Base-by-base conservation (phyloP, 2,888 invertebrate genomes). In the Mystacides longicornis region DNA sequence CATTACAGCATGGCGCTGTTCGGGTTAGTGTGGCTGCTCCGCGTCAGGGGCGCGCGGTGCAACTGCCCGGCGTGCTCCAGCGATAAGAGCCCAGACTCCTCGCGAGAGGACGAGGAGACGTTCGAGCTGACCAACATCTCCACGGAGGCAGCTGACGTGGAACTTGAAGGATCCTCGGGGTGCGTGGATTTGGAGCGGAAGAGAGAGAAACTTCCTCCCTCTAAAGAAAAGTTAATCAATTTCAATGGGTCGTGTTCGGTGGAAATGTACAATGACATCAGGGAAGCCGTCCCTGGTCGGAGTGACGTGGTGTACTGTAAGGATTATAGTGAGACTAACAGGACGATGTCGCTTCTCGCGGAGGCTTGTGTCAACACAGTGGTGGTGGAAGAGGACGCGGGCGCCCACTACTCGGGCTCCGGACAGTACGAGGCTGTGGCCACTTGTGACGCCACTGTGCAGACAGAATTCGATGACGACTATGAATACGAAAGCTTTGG, bases 11-110 rank as follows among this genome's bases (percentile, higher is more conserved):
- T 88, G 88, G 89, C 89, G 80, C 83, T 88, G 67, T 88, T 89
- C 80, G 88, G 88, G 74, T 85, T 88, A 82, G 87, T 87, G 75
- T 88, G 88, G 88, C 80, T 88, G 72, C 73, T 88, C 71, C 85
- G 87, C 67, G 85, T 88, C 73, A 86, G 87, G 71, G 84, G 86
- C 65, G 87, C 87, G 69, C 82, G 87, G 72, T 86, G 86, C 70
- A 82, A 85, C 63, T 86, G 86, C 74, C 81, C 85, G 55, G 85
- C 84, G 67, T 85, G 85, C 72, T 79, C 80, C 64, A 80, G 80
- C 64, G 80, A 78, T 58, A 68, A 73, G 67, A 65, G 68, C 64
- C 55, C 68, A 63, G 67, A 57, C 68, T 65, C 16, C 66, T 68
- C 45, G 62, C 65, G 16, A 64, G 64, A 31, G 23, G 51, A 47